Evolutionary conservation across 2,888 invertebrate species (phyloP), one percentile per base, ranked within the genome.

Genomic region (Eustalomyia histrio): DNA sequence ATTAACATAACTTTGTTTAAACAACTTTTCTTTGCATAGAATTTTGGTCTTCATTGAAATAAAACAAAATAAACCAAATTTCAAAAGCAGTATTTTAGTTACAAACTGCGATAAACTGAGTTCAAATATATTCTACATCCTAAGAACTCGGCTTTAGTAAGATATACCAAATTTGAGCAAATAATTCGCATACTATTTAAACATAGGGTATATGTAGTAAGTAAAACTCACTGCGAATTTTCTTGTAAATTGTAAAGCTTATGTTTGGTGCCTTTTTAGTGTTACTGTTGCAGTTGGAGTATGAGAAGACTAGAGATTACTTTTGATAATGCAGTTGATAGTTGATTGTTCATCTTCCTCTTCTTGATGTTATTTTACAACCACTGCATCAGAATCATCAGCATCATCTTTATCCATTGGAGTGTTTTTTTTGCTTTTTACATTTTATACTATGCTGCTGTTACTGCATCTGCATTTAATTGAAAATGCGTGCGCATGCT

Each of bases 401-500:
- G n/a, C n/a, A 55, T 50, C 55, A 61, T 10, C 60, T 35, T 55
- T 65, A 76, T 35, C 55, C 63, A 57, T 33, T 29, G 29, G 6
- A 29, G 29, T 29, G 7, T 29, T 29, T 29, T 12, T 53, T 67
- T 52, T 78, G 60, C 53, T 55, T 74, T 74, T 78, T 81, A n/a
- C 65, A 71, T 17, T 78, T 57, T 74, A 24, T 64, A 55, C 43
- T 63, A 58, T 68, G 71, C 63, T 29, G 29, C 29, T 29, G 29
- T 29, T 29, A 7, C 29, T 71, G 61, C 82, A 83, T 75, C 83
- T 81, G 76, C 76, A 83, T 83, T 83, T 84, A 84, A 84, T 84
- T 84, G 84, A 83, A 84, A 84, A 82, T 84, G 81, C 82, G 82
- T 82, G 82, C 84, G 82, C 83, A 83, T 82, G 84, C 80, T 80